phyloP scores from a whole-genome alignment of 2,888 invertebrate species.

The Sarcophaga variegata region DNA sequence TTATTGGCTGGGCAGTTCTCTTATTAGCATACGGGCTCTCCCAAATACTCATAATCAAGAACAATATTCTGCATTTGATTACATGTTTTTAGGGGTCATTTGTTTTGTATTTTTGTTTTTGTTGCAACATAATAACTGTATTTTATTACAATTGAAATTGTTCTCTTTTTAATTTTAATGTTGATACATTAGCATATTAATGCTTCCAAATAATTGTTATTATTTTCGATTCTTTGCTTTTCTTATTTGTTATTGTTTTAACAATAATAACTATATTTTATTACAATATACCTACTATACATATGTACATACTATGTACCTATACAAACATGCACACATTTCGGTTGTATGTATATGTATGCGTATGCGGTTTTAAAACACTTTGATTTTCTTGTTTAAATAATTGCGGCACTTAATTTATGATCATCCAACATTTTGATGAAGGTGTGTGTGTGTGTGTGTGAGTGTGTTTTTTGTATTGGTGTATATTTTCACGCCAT shows the following conservation, averaged over 20 bases:
- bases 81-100: too few relatives aligned
- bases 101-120: not conserved
- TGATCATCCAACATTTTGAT: constrained; percentile 8
- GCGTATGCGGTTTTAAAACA: too few relatives aligned
- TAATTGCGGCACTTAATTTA: constrained; percentile 31
- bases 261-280: too few relatives aligned
- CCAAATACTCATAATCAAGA: not conserved
- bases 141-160: not conserved
- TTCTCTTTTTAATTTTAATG: not conserved
- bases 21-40: not conserved
- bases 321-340: too few relatives aligned
- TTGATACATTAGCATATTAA: too few relatives aligned
- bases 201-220: not conserved
- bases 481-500: constrained; percentile 15
- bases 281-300: too few relatives aligned
- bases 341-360: too few relatives aligned
- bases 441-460: not conserved
- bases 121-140: constrained; percentile 2
- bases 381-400: not conserved
- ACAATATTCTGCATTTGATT: not conserved
- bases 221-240: not conserved
- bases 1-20: too few relatives aligned
- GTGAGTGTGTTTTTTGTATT: not conserved
- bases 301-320: too few relatives aligned
- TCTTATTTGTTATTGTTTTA: not conserved